These are phyloP conservation scores for Paramacrobiotus metropolitanus DNA, from an alignment of 1,140 invertebrate species.

Conservation along the genomic window DNA sequence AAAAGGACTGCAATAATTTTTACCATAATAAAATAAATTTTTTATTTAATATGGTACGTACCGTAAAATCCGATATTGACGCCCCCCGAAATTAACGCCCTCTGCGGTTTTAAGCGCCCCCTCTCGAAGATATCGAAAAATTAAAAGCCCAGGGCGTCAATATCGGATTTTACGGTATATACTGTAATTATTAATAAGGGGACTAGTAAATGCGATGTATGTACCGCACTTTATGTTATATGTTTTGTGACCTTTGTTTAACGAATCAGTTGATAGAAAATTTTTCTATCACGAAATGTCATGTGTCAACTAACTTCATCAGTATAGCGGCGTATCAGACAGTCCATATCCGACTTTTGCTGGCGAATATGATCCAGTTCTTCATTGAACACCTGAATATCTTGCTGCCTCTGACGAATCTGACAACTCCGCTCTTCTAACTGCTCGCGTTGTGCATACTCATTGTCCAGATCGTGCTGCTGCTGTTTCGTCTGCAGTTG, in stretches of 20 bases:
- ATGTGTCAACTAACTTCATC: background rate
- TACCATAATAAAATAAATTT: too few relatives aligned
- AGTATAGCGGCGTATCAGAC: background rate
- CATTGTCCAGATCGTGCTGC: background rate
- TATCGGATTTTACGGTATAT: background rate
- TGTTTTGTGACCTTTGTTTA: too few relatives aligned
- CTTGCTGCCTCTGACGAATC: background rate
- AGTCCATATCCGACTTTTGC: background rate
- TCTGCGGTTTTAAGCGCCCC: too few relatives aligned
- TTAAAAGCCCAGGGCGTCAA: too few relatives aligned
- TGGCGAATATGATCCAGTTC: background rate
- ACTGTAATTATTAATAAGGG: background rate
- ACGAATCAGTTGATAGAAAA: background rate
- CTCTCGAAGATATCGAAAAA: too few relatives aligned
- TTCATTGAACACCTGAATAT: background rate
- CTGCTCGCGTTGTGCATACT: background rate
- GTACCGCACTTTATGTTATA: too few relatives aligned
- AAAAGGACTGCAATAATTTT: background rate
- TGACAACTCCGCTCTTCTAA: background rate
- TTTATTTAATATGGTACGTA: too few relatives aligned
- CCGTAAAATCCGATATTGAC: too few relatives aligned
- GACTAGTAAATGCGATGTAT: too few relatives aligned
- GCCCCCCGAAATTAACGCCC: too few relatives aligned
- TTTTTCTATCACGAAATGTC: background rate
- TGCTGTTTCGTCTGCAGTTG: background rate